Conservation (phyloP, 1,140 invertebrate species). For the Drosophila kurseongensis region DNA sequence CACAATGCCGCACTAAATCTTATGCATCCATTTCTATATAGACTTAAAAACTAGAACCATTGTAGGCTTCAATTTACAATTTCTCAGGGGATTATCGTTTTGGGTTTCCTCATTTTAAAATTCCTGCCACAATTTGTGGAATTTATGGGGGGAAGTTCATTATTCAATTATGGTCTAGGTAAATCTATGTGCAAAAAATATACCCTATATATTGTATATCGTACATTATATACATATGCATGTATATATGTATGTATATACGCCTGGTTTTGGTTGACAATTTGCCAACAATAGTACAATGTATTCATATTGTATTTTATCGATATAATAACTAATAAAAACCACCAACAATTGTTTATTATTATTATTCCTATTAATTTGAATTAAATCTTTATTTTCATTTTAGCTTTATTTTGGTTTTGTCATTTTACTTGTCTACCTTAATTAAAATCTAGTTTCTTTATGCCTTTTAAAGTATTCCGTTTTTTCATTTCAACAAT, state of each 20-base stretch:
- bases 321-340: constrained; percentile 69
- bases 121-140: constrained; percentile 44
- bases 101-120: constrained; percentile 16
- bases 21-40: constrained; percentile 3
- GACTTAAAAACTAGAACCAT: constrained; percentile 57
- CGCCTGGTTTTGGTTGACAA: constrained; percentile 61
- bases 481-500: constrained; percentile 63
- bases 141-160: constrained; percentile 14
- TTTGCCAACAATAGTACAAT: constrained; percentile 76
- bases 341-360: constrained; percentile 74
- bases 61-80: constrained; percentile 63
- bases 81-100: constrained; percentile 16
- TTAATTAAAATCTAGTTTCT: constrained; percentile 76
- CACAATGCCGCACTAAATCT: constrained; percentile 8
- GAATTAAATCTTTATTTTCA: constrained; percentile 31
- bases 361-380: constrained; percentile 47
- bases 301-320: constrained; percentile 44
- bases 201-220: constrained; percentile 76
- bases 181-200: constrained; percentile 82
- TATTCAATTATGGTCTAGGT: constrained; percentile 64
- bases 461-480: constrained; percentile 58
- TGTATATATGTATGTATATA: constrained; percentile 52
- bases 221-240: constrained; percentile 79
- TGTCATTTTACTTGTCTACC: constrained; percentile 61
- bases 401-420: constrained; percentile 24